Percentiles rank a stretch among this genome's conserved stretches.
phyloP scores from a whole-genome alignment of 2,888 invertebrate species.

The Aspidiotus destructor region DNA sequence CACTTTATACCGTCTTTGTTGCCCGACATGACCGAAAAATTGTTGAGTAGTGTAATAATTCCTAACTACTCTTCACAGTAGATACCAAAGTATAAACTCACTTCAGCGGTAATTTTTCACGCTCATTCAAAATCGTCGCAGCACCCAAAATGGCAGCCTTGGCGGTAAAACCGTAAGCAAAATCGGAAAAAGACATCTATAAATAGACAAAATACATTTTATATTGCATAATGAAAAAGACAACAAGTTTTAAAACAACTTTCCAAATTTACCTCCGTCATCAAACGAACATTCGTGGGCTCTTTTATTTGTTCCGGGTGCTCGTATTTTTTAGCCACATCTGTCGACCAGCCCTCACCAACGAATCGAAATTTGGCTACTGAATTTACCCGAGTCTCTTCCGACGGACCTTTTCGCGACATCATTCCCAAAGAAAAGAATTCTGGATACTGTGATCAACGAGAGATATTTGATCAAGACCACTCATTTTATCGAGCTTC shows the following conservation, averaged over 20 bases:
- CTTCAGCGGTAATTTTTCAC: slow-evolving; percentile 62
- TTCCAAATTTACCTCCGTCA: slow-evolving; percentile 49
- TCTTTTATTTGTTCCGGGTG: slow-evolving; percentile 44
- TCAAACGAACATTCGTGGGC: slow-evolving; percentile 55
- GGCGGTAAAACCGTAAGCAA: slow-evolving; percentile 76
- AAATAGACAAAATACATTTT: slow-evolving; percentile 34
- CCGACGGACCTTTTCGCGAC: slow-evolving; percentile 56
- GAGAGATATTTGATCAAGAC: neutral
- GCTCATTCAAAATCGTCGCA: slow-evolving; percentile 62
- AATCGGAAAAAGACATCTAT: slow-evolving; percentile 55
- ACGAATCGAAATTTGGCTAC: slow-evolving; percentile 59
- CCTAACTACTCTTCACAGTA: neutral
- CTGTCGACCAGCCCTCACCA: slow-evolving; percentile 67
- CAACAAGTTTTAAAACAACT: slow-evolving; percentile 18
- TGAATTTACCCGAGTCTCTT: slow-evolving; percentile 51
- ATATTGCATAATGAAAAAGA: slow-evolving; percentile 7
- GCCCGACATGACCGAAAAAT: too few species aligned
- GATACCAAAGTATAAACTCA: slow-evolving; percentile 43
- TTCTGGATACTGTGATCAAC: slow-evolving; percentile 49
- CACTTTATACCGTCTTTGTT: too few species aligned
- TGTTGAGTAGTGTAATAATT: too few species aligned
- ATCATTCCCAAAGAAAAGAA: slow-evolving; percentile 63
- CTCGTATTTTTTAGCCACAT: slow-evolving; percentile 50
- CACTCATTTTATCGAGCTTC: neutral
- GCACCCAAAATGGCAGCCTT: slow-evolving; percentile 63